Conservation (phyloP, 1,140 invertebrate genomes). For the Amphibalanus amphitrite region DNA sequence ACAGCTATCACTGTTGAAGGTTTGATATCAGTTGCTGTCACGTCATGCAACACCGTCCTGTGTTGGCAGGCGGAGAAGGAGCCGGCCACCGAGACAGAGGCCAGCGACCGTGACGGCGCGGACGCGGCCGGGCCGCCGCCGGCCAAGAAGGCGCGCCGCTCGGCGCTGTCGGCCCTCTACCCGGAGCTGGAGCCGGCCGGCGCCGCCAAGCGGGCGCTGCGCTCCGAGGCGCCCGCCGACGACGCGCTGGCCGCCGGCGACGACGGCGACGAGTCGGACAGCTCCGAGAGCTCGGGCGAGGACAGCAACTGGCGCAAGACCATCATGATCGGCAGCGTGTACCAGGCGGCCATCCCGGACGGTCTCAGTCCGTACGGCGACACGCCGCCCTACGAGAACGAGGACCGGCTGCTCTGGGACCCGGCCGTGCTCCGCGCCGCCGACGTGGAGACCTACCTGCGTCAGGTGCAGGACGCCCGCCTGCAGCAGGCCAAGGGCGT, state of each 20-base stretch:
- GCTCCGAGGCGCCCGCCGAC: slow-evolving; percentile 28
- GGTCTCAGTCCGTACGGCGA: slow-evolving; percentile 80
- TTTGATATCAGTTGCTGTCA: no score
- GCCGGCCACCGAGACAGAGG: not conserved
- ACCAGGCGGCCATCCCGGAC: slow-evolving; percentile 83
- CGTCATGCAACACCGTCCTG: no score
- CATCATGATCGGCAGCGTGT: slow-evolving; percentile 89
- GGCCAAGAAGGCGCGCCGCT: slow-evolving; percentile 5
- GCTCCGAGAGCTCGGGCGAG: slow-evolving; percentile 17
- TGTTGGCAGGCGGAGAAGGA: not conserved
- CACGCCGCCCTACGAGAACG: slow-evolving; percentile 77
- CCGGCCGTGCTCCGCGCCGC: slow-evolving; percentile 53
- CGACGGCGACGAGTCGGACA: slow-evolving; percentile 15
- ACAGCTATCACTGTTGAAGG: no score
- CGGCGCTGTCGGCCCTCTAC: slow-evolving; percentile 2
- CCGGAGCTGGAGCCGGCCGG: slow-evolving; percentile 11
- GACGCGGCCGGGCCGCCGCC: not conserved
- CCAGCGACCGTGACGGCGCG: not conserved
- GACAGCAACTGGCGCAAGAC: slow-evolving; percentile 34
- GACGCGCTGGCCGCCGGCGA: slow-evolving; percentile 32
- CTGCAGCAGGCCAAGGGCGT: slow-evolving; percentile 32
- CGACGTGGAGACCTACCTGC: slow-evolving; percentile 63
- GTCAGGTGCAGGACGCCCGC: slow-evolving; percentile 40
- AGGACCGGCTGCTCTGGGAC: slow-evolving; percentile 88
- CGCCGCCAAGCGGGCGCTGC: slow-evolving; percentile 6